Evolutionary conservation across 2,888 invertebrate genomes (phyloP).

Genomic region (Tetranychus truncatus): DNA sequence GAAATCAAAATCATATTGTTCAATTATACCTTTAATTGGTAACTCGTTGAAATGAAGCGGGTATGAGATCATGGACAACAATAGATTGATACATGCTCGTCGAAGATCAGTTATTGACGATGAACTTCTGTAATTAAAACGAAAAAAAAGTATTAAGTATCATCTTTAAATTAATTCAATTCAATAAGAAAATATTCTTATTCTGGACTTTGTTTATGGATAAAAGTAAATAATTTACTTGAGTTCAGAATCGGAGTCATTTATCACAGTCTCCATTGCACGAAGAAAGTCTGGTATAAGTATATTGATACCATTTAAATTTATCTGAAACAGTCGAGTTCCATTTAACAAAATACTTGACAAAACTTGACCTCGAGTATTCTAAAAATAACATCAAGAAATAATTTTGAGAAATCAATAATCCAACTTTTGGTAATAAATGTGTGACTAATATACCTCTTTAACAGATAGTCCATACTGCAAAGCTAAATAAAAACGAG

Average conservation of each 20-base stretch:
- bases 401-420: constrained; percentile 19
- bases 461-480: constrained; percentile 51
- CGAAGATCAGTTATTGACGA: constrained; percentile 41
- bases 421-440: background rate
- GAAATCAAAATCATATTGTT: constrained; percentile 29
- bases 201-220: too few relatives aligned
- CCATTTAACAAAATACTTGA: constrained; percentile 72
- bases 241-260: constrained; percentile 55
- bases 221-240: constrained; percentile 40
- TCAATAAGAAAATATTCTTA: too few relatives aligned
- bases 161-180: background rate
- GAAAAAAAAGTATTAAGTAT: background rate
- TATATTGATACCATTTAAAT: constrained; percentile 77
- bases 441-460: background rate
- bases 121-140: background rate
- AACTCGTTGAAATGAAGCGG: constrained; percentile 67
- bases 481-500: constrained; percentile 76
- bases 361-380: constrained; percentile 43
- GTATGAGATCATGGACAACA: constrained; percentile 72
- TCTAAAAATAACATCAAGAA: constrained; percentile 11
- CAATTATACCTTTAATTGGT: constrained; percentile 33
- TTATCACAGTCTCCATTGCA: constrained; percentile 63
- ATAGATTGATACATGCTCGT: constrained; percentile 71
- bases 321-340: constrained; percentile 66
- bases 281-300: constrained; percentile 71